These are phyloP conservation scores for Ahaetulla prasina DNA, from an alignment of 2,113 vertebrate species.

Conservation along the genomic window DNA sequence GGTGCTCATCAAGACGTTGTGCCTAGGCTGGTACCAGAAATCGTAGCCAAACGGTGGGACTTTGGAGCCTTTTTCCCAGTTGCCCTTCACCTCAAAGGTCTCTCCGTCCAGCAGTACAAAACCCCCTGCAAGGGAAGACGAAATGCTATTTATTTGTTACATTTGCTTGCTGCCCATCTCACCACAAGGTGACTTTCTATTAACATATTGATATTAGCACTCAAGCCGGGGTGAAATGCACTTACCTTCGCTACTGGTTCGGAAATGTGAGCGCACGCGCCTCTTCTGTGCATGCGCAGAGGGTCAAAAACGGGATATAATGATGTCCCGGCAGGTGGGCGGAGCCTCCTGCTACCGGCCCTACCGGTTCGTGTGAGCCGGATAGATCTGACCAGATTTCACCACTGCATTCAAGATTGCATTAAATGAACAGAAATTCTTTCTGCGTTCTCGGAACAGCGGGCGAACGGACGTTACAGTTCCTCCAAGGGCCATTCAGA, in stretches of 20 bases:
- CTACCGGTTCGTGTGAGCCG: too few species aligned
- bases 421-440: not conserved
- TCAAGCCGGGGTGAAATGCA: too few species aligned
- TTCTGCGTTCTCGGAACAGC: not conserved
- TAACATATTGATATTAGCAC: too few species aligned
- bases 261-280: too few species aligned
- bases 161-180: not conserved
- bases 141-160: not conserved
- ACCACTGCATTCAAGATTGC: not conserved
- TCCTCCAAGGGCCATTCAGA: not conserved
- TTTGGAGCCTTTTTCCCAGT: constrained; percentile 80
- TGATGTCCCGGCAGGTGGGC: too few species aligned
- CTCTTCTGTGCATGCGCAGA: too few species aligned
- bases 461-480: fast-evolving
- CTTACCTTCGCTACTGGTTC: too few species aligned
- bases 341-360: too few species aligned
- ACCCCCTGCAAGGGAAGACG: constrained; percentile 66
- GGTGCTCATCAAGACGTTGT: constrained; percentile 91
- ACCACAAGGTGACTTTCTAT: not conserved
- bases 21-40: constrained; percentile 95
- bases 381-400: too few species aligned
- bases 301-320: too few species aligned
- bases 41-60: constrained; percentile 78
- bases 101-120: constrained; percentile 88
- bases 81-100: constrained; percentile 86